Evolutionary conservation across 2,888 invertebrate genomes (phyloP), one percentile per base, ranked within the genome.

Genomic region (Auanema sp.): DNA sequence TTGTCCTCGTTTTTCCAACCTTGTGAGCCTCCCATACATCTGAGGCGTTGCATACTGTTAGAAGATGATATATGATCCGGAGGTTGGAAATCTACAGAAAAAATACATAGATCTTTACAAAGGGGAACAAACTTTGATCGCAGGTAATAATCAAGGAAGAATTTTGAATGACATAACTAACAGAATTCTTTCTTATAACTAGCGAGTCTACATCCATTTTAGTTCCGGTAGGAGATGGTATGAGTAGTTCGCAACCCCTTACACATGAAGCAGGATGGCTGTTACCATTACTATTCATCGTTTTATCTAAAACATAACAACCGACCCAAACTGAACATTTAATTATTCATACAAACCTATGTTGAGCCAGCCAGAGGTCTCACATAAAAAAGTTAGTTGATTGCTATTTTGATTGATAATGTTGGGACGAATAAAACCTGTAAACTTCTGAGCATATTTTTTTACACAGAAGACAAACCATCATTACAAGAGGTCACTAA

Each of bases 231-330:
- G 52, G 18, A 3, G 23, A 24, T 16, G 47, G 47, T 49, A n/a
- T 14, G 8, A 51, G 12, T 1, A 59, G 23, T n/a, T 16, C 33
- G 42, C 59, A 59, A 4, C 51, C 59, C 6, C 23, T 12, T n/a
- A 59, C 51, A 41, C 59, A 59, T 1, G 50, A 41, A 18, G 51
- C 59, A 10, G 59, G 59, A 40, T 59, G 23, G 52, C 42, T 33
- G 3, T 52, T 47, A 21, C 47, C 21, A 10, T 21, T 16, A 10
- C 21, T 10, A 10, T 47, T 41, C 23, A 42, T 40, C 1, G 49
- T 52, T 4, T 11, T n/a, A n/a, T 41, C 11, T 6, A 14, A 14
- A 40, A 21, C 59, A 10, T 25, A 16, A 16, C 21, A 41, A 33
- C 42, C 14, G 21, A 50, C 21, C 59, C 33, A 33, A n/a, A n/a